These are phyloP conservation scores for Adrianichthys oophorus DNA, from an alignment of 2,797 vertebrate genomes.

Conservation along the genomic window DNA sequence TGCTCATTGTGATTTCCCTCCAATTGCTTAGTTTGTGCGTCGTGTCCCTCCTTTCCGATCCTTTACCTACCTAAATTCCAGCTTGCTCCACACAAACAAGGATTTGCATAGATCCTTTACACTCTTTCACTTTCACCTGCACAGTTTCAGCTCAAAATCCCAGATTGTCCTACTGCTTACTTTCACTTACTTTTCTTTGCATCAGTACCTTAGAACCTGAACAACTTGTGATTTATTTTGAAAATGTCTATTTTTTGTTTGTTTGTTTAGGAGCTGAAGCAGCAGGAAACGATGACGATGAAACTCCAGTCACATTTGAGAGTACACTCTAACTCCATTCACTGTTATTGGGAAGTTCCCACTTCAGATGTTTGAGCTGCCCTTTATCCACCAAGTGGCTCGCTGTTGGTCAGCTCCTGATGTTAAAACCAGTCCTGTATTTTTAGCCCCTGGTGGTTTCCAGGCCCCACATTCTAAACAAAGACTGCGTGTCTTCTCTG, in stretches of 20 bases:
- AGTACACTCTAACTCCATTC: conserved; percentile 69
- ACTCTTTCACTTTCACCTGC: conserved; percentile 8
- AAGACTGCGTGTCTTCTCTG: conserved; percentile 22
- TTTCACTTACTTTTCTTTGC: neutral
- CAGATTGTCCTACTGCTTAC: neutral
- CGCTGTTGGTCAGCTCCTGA: conserved; percentile 27
- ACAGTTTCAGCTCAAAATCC: conserved; percentile 19
- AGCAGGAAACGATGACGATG: conserved; percentile 55
- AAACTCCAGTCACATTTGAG: conserved; percentile 78
- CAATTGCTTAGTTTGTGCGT: conserved; percentile 10
- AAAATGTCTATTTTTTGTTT: neutral
- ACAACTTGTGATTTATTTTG: neutral
- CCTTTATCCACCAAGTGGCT: conserved; percentile 51
- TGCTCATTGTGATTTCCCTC: too few relatives aligned
- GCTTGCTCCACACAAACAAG: neutral
- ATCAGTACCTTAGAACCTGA: neutral
- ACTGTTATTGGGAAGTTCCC: conserved; percentile 10
- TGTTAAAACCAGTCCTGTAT: conserved; percentile 46
- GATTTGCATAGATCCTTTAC: conserved; percentile 50
- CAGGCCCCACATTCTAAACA: conserved; percentile 28
- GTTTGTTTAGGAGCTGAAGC: conserved; percentile 40
- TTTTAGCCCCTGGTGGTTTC: conserved; percentile 52
- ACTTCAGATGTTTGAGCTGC: conserved; percentile 33
- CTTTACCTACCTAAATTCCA: conserved; percentile 1
- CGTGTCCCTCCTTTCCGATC: conserved; percentile 6